phyloP scores from a whole-genome alignment of 2,888 invertebrate genomes.

The Tenodera sinensis region DNA sequence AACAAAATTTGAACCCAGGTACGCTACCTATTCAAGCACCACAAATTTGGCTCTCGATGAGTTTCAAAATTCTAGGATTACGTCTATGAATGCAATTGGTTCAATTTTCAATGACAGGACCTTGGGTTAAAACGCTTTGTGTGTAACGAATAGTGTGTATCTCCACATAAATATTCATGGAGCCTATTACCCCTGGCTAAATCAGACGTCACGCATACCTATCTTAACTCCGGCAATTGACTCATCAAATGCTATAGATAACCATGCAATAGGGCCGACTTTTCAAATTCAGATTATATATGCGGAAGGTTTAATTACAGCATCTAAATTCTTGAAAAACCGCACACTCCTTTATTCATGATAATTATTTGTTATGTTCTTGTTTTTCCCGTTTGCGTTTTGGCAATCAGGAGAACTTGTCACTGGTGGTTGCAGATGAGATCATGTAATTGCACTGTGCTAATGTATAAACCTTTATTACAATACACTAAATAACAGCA shows the following conservation, averaged over 20 bases:
- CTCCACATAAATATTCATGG: background rate
- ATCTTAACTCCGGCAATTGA: background rate
- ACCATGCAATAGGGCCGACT: background rate
- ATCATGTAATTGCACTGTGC: no score
- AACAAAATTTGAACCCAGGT: no score
- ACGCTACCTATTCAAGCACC: no score
- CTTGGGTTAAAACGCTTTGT: background rate
- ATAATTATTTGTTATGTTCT: no score
- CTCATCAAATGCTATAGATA: background rate
- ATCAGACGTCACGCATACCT: background rate
- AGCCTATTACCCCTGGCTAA: background rate
- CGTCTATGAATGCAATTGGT: background rate
- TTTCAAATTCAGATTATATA: background rate
- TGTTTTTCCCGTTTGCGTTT: no score
- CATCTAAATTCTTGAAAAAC: background rate
- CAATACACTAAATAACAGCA: no score
- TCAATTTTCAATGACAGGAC: background rate
- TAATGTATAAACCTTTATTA: no score
- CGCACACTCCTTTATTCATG: background rate
- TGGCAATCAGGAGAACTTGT: no score
- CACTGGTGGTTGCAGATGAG: no score
- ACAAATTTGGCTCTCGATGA: no score
- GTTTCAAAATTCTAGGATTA: no score
- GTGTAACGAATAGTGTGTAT: background rate
- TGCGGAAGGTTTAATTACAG: background rate